Evolutionary conservation across 2,888 invertebrate genomes (phyloP).

Genomic region (Agriopis leucophaearia): DNA sequence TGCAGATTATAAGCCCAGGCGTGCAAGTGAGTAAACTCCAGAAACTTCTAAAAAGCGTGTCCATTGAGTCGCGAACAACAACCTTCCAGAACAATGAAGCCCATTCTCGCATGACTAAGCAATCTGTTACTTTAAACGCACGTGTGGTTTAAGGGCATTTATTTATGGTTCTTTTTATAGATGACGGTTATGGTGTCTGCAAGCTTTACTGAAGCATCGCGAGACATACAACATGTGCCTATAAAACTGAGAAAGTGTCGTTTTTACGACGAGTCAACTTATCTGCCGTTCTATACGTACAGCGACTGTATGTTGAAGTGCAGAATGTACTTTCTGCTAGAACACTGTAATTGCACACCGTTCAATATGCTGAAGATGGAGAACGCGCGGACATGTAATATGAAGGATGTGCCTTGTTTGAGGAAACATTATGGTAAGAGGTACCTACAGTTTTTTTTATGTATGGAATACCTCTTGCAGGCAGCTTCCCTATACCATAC

Average conservation of each 20-base stretch:
- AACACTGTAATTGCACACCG: slow-evolving; percentile 85
- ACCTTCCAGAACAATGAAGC: slow-evolving; percentile 33
- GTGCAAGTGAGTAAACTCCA: slow-evolving; percentile 64
- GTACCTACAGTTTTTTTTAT: too few relatives aligned
- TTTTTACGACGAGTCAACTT: slow-evolving; percentile 84
- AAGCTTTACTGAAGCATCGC: slow-evolving; percentile 76
- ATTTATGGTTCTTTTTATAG: slow-evolving; percentile 51
- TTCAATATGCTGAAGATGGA: slow-evolving; percentile 82
- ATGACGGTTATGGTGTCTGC: slow-evolving; percentile 77
- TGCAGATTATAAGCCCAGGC: slow-evolving; percentile 76
- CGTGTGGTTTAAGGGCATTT: neutral
- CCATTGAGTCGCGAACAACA: slow-evolving; percentile 18
- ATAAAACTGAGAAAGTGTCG: slow-evolving; percentile 82
- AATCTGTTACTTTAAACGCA: neutral
- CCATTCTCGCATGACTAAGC: slow-evolving; percentile 13
- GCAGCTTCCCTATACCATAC: too few relatives aligned
- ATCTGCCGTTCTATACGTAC: slow-evolving; percentile 81
- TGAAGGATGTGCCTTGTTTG: slow-evolving; percentile 83
- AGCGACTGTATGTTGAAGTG: slow-evolving; percentile 87
- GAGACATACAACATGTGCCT: slow-evolving; percentile 77
- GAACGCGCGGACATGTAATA: slow-evolving; percentile 75
- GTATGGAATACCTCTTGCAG: too few relatives aligned
- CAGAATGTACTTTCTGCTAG: slow-evolving; percentile 80
- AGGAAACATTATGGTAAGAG: slow-evolving; percentile 74
- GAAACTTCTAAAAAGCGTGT: slow-evolving; percentile 8